Evolutionary conservation across 1,140 invertebrate species (phyloP).

Genomic region (Euwallacea similis): DNA sequence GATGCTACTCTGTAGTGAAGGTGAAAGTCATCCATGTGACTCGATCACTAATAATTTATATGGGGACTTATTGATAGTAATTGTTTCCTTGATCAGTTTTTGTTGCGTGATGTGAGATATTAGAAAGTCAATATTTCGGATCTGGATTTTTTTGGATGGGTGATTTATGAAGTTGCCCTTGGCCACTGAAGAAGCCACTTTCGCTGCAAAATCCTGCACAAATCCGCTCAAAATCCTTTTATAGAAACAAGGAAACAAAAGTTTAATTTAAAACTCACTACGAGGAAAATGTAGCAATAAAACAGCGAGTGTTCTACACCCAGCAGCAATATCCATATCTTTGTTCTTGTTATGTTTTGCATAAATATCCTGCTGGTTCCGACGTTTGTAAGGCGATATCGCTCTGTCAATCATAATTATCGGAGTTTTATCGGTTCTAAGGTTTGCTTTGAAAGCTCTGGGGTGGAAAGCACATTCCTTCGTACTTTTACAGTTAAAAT

Average conservation of each 20-base stretch:
- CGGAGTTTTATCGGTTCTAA: not conserved
- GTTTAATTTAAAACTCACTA: constrained; percentile 29
- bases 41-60: not conserved
- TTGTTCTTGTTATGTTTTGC: constrained; percentile 28
- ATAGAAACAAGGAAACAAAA: constrained; percentile 30
- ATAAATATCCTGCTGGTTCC: constrained; percentile 25
- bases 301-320: constrained; percentile 29
- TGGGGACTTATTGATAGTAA: too few species aligned
- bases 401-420: constrained; percentile 15
- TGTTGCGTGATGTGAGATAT: too few species aligned
- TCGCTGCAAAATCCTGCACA: not conserved
- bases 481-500: too few species aligned
- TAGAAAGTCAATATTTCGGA: not conserved
- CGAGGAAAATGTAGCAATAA: constrained; percentile 23
- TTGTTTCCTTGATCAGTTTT: too few species aligned
- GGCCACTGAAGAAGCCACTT: not conserved
- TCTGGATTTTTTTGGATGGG: not conserved
- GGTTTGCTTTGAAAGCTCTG: not conserved
- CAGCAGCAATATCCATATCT: constrained; percentile 31
- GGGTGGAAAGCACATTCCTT: too few species aligned
- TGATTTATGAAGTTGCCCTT: not conserved
- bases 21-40: constrained; percentile 28
- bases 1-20: constrained; percentile 19
- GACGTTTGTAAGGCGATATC: constrained; percentile 24
- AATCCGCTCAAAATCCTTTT: constrained; percentile 12